Percentiles rank a stretch among this genome's conserved stretches.
phyloP scores from a whole-genome alignment of 2,888 invertebrate species.

The Cerceris rybyensis region DNA sequence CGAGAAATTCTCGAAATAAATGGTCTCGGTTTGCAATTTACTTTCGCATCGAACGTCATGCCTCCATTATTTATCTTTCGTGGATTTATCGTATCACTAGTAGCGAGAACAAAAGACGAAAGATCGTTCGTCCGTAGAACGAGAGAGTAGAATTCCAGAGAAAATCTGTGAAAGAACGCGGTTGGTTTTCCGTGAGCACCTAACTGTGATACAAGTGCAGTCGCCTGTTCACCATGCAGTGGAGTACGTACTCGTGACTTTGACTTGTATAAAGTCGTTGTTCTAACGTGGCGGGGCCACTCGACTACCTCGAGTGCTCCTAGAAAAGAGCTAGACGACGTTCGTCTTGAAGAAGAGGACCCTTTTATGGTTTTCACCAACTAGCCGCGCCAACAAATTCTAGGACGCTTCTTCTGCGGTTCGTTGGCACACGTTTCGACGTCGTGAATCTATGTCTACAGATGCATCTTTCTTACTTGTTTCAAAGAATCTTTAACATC shows the following conservation, averaged over 20 bases:
- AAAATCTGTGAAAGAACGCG: constrained; percentile 13
- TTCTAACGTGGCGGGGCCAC: constrained; percentile 62
- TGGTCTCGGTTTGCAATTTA: too few relatives aligned
- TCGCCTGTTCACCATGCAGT: constrained; percentile 38
- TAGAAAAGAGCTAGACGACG: constrained; percentile 62
- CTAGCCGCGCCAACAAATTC: constrained; percentile 38
- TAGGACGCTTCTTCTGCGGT: neutral
- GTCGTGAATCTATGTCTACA: too few relatives aligned
- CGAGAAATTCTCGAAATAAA: too few relatives aligned
- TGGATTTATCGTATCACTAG: neutral
- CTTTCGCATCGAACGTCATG: too few relatives aligned
- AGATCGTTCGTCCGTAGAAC: neutral
- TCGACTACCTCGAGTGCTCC: constrained; percentile 63
- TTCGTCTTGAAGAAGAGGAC: constrained; percentile 53
- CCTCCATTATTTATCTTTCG: too few relatives aligned
- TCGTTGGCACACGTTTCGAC: neutral
- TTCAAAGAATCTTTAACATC: too few relatives aligned
- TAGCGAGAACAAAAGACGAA: neutral
- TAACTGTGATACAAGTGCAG: constrained; percentile 45
- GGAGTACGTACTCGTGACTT: constrained; percentile 57
- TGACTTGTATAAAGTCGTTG: constrained; percentile 65
- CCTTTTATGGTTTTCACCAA: constrained; percentile 48
- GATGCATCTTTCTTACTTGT: too few relatives aligned
- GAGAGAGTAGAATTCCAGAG: constrained; percentile 1
- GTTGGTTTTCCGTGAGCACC: constrained; percentile 40